Base-by-base conservation (phyloP, 2,113 vertebrate genomes). In the Fulmarus glacialis region DNA sequence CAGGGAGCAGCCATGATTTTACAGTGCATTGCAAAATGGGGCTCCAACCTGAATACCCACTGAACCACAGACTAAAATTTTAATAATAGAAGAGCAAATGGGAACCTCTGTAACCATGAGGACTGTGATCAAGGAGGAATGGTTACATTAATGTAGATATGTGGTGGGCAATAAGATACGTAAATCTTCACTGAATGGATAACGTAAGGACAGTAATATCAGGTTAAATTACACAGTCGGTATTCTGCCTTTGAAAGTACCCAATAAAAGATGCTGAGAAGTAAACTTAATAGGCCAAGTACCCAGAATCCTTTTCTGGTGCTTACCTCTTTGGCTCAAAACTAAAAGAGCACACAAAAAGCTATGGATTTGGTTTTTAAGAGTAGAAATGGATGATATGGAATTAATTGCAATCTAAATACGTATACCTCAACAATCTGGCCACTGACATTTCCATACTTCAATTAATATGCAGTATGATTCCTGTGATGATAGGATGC, bases 31-130 rank as follows among this genome's bases (percentile, higher is more conserved):
- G 64, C 66, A 60, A 85, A 94, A 72, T 52, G 58, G 70, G 62
- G 40, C 78, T 94, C 62, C 93, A 96, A 90, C 95, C 92, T 93
- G 93, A 91, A 91, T 91, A 93, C 10, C 58, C 92, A 75, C 87
- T 91, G 85, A 95, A 96, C 23, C 78, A 91, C 82, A 90, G 66
- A 34, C 62, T 91, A 30, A 87, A 79, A 59, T 63, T 82, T 84
- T 90, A 85, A 91, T 87, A 93, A 74, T 47, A 38, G 55, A 94
- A 72, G 15, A 91, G 64, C 55, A 81, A 93, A 71, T 53, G 63
- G 32, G 64, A 95, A 77, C n/a, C 43, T 94, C 36, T 56, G 36
- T 24, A 48, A 47, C 79, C 43, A 67, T 79, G 63, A 93, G 60
- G 52, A 68, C 73, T 56, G 8, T 8, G 43, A 58, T 13, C 36